These are phyloP conservation scores for Elysia crispata DNA, from an alignment of 2,888 invertebrate species.

Conservation along the genomic window DNA sequence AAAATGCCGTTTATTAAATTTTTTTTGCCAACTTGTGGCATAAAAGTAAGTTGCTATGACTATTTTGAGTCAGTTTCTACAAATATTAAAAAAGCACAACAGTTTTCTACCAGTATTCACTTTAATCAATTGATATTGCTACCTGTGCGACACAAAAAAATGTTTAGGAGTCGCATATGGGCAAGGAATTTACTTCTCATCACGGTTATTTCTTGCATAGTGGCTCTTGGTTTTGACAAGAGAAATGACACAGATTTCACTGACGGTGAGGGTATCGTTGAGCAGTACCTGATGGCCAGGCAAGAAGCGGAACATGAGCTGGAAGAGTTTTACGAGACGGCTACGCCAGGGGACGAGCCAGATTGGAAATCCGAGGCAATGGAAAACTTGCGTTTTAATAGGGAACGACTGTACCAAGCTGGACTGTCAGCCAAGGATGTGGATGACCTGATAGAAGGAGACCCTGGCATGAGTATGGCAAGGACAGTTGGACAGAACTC, in stretches of 20 bases:
- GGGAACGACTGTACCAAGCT: neutral
- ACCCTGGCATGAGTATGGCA: neutral
- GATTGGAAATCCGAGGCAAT: constrained; percentile 5
- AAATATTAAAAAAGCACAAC: constrained; percentile 23
- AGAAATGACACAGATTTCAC: neutral
- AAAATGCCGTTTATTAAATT: neutral
- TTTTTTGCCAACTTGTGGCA: neutral
- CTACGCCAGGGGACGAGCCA: neutral
- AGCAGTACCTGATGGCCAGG: neutral
- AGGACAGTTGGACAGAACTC: neutral
- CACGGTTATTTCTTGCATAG: too few relatives aligned
- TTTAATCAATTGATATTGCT: neutral
- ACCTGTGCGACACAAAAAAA: neutral
- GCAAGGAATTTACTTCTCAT: too few relatives aligned
- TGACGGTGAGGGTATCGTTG: neutral
- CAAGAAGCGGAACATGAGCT: neutral
- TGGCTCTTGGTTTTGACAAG: too few relatives aligned
- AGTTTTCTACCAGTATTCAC: neutral
- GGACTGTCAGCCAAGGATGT: neutral
- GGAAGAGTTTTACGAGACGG: constrained; percentile 1
- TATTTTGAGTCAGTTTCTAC: too few relatives aligned
- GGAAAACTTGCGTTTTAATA: neutral
- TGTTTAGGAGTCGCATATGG: too few relatives aligned
- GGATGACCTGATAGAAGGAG: neutral
- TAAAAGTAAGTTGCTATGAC: too few relatives aligned